Conservation (phyloP, 1,140 invertebrate species). For the Caenorhabditis briggsae region DNA sequence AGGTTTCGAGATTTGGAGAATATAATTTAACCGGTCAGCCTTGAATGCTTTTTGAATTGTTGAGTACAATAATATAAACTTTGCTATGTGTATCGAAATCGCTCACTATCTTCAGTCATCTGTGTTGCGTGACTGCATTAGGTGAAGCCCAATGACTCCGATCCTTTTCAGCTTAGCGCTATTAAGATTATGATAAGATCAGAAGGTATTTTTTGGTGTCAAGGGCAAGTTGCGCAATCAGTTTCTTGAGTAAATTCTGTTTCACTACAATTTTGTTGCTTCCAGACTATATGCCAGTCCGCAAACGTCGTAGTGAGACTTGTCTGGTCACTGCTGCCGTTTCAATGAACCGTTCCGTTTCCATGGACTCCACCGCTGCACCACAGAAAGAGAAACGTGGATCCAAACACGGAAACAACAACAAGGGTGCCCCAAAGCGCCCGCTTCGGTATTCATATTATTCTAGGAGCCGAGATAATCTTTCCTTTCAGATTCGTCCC, state of each 20-base stretch:
- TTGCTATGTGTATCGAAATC: background rate
- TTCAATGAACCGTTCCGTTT: background rate
- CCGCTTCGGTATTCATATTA: background rate
- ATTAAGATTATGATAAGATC: background rate
- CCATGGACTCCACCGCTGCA: background rate
- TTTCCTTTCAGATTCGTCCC: constrained; percentile 24
- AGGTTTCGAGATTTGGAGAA: no score
- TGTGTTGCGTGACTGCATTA: background rate
- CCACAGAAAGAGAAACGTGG: constrained; percentile 4
- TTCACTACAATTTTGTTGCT: background rate
- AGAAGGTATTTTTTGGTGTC: background rate
- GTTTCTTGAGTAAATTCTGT: background rate
- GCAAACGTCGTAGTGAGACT: constrained; percentile 33
- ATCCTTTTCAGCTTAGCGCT: background rate
- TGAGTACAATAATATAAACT: no score
- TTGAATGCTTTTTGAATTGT: no score
- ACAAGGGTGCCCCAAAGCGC: constrained; percentile 20
- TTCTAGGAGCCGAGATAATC: background rate
- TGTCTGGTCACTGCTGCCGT: background rate
- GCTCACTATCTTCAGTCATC: background rate
- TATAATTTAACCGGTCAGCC: no score
- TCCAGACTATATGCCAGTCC: constrained; percentile 37
- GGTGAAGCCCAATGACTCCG: background rate
- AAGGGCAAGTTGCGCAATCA: background rate
- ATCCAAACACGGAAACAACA: background rate